Percentiles rank a stretch among this genome's conserved stretches.
phyloP scores from a whole-genome alignment of 2,888 invertebrate genomes.

The Cryptus viduatorius region DNA sequence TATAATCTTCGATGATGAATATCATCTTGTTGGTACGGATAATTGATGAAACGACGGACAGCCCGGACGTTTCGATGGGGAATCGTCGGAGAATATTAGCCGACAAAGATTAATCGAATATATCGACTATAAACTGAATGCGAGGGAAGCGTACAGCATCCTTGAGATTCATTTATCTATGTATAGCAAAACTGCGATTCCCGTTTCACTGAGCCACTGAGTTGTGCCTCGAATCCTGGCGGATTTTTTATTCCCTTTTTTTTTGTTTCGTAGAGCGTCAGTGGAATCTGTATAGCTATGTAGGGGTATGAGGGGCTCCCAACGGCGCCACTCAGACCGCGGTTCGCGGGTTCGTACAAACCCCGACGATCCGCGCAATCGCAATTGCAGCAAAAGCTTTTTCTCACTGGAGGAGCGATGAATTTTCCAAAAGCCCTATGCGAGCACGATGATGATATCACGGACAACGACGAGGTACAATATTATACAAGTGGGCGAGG shows the following conservation, averaged over 20 bases:
- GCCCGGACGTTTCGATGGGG: background rate
- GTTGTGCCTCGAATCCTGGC: background rate
- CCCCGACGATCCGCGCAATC: slow-evolving; percentile 16
- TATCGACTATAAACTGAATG: background rate
- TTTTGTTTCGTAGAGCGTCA: slow-evolving; percentile 7
- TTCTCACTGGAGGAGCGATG: slow-evolving; percentile 27
- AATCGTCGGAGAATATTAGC: background rate
- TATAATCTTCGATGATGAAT: too few relatives aligned
- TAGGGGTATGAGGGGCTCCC: background rate
- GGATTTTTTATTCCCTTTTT: background rate
- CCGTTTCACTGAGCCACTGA: background rate
- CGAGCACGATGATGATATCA: slow-evolving; percentile 40
- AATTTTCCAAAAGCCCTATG: slow-evolving; percentile 44
- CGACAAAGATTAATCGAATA: background rate
- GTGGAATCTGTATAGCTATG: slow-evolving; percentile 8
- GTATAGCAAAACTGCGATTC: background rate
- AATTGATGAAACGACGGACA: too few relatives aligned
- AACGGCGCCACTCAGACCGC: slow-evolving; percentile 12
- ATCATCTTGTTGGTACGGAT: too few relatives aligned
- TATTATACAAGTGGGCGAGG: slow-evolving; percentile 45
- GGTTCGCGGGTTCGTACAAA: slow-evolving; percentile 15
- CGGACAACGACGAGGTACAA: slow-evolving; percentile 24
- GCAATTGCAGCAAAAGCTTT: slow-evolving; percentile 18
- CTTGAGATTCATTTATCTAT: slow-evolving; percentile 6
- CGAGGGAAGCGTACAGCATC: background rate